These are phyloP conservation scores for Limenitis camilla DNA, from an alignment of 2,888 invertebrate genomes.

Conservation along the genomic window DNA sequence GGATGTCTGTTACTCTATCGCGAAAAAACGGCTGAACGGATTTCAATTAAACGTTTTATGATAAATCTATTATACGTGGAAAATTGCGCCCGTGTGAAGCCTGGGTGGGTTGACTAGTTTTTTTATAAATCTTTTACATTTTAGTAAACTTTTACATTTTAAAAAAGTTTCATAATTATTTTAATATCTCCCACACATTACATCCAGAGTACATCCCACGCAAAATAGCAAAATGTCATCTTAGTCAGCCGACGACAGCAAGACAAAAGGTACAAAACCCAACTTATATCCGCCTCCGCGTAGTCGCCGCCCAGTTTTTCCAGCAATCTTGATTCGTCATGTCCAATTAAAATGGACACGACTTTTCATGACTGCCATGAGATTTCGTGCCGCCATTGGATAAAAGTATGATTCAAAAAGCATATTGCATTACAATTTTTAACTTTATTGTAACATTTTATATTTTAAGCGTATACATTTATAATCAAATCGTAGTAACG, in stretches of 20 bases:
- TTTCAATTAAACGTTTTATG: too few species aligned
- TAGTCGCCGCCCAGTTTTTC: conserved; percentile 61
- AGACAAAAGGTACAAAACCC: conserved; percentile 21
- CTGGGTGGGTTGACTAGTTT: too few species aligned
- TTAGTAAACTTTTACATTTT: too few species aligned
- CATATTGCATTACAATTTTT: too few species aligned
- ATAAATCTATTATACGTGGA: too few species aligned
- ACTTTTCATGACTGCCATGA: conserved; percentile 39
- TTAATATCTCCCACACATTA: background rate
- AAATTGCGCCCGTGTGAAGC: too few species aligned
- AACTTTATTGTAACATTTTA: too few species aligned
- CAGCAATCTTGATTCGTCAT: conserved; percentile 63
- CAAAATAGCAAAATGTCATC: conserved; percentile 3
- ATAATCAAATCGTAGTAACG: background rate
- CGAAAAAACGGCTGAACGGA: too few species aligned
- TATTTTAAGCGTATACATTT: too few species aligned
- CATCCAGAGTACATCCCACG: background rate
- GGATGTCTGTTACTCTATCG: too few species aligned
- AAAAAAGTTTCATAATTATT: background rate
- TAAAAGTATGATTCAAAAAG: background rate
- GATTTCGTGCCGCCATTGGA: conserved; percentile 1
- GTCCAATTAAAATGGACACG: conserved; percentile 62
- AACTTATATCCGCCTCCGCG: conserved; percentile 48
- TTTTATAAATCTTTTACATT: too few species aligned
- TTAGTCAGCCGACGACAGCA: conserved; percentile 3